Evolutionary conservation across 2,113 vertebrate species (phyloP), one percentile per base, ranked within the genome.

Genomic region (Mesitornis unicolor): DNA sequence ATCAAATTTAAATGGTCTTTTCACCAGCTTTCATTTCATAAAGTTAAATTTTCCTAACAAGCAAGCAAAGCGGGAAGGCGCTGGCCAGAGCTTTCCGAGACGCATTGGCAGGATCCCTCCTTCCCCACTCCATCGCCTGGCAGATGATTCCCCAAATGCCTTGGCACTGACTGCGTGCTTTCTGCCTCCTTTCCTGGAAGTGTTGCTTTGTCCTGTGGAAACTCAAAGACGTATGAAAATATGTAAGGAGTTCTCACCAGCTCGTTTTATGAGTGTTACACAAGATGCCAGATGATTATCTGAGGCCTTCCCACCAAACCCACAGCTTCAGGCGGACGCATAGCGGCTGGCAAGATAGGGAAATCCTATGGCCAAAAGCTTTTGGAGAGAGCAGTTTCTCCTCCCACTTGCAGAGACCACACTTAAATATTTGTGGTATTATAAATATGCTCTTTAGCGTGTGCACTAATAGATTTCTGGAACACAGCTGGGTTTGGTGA

Each of bases 381-480:
- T 84, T 86, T 80, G 82, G 85, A 95, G 71, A 51, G 76, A 97
- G 79, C 54, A 80, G 59, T 84, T 92, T 94, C 84, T 90, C 94
- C 95, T 95, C 95, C 95, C 79, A 64, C 82, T 93, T 64, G 75
- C 71, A 63, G 47, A 95, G 78, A 70, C 89, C 90, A 75, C 75
- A 47, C 78, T 93, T 83, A 86, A 80, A 94, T 95, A 93, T 94
- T 94, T 96, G 82, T 88, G 75, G 90, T 88, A 67, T 96, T 75
- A 77, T 92, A 95, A 88, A 95, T 88, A 80, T 74, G 70, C 63
- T 93, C 91, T 91, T 93, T 56, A 90, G 54, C 45, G 59, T 43
- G 54, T 76, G 42, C 63, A 75, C 33, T 93, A 93, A 63, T 70
- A 88, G 79, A 40, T 81, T 67, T 84, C 85, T 93, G 93, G 68